phyloP scores from a whole-genome alignment of 37 sponge, comb jelly and placozoan species.

The Diacarnus erythraeanus region DNA sequence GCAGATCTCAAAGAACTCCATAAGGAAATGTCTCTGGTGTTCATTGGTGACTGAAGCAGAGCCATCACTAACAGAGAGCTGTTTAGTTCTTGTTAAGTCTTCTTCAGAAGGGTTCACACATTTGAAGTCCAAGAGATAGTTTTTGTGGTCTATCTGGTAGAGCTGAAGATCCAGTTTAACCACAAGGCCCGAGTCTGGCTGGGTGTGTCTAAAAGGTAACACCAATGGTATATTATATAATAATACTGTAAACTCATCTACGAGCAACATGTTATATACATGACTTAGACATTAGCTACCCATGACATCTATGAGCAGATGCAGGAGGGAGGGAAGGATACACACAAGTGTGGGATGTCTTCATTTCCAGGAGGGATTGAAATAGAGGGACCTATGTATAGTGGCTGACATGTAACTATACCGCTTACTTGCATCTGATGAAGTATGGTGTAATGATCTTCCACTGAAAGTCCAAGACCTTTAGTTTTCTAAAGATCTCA shows the following conservation, averaged over 20 bases:
- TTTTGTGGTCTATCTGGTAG: conserved; percentile 79
- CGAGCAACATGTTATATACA: neutral
- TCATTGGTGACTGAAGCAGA: neutral
- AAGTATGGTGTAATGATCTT: conserved; percentile 75
- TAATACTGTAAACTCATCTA: neutral
- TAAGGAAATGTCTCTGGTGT: conserved; percentile 46
- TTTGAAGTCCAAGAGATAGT: conserved; percentile 88
- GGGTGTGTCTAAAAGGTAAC: neutral
- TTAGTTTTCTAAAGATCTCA: conserved; percentile 83
- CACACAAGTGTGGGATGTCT: no score
- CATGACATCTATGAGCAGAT: neutral
- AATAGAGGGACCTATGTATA: no score
- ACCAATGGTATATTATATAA: neutral
- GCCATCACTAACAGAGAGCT: neutral
- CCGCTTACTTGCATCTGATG: conserved; percentile 61
- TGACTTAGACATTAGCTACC: neutral
- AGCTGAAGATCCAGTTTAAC: conserved; percentile 86
- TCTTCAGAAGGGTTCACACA: conserved; percentile 36
- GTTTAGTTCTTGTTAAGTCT: neutral
- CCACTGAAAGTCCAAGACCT: conserved; percentile 80
- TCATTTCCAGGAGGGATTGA: no score
- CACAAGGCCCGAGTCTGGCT: conserved; percentile 5
- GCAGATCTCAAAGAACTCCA: conserved; percentile 89
- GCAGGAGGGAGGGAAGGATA: no score
- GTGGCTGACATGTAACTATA: no score